Percentiles rank a stretch among this genome's conserved stretches.
These are phyloP conservation scores for Amblyornis subalaris DNA, from an alignment of 2,113 vertebrate genomes.

Conservation along the genomic window DNA sequence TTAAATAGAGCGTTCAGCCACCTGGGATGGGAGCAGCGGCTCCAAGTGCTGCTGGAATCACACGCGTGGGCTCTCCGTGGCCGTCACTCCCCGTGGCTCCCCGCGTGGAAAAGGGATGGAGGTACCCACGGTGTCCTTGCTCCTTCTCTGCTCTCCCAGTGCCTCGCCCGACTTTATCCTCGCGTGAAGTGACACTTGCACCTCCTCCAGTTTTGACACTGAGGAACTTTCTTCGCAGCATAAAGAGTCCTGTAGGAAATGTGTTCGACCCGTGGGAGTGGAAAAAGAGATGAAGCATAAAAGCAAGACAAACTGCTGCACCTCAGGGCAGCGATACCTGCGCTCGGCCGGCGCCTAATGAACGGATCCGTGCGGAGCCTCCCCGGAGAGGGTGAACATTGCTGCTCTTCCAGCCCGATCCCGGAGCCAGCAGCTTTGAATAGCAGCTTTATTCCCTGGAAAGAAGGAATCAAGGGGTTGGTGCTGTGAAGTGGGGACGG, in stretches of 20 bases:
- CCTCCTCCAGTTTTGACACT: neutral
- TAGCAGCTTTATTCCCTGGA: neutral
- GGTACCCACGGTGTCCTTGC: neutral
- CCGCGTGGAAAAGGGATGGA: neutral
- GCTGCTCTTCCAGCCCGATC: neutral
- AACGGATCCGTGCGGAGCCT: neutral
- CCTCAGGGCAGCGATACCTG: neutral
- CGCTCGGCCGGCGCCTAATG: neutral
- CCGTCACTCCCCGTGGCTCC: neutral
- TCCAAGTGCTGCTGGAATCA: neutral
- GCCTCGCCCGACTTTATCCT: fast-evolving
- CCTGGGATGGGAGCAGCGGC: neutral
- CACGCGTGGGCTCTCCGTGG: neutral
- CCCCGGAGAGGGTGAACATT: neutral
- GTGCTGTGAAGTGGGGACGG: neutral
- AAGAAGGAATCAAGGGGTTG: neutral
- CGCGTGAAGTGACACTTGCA: neutral
- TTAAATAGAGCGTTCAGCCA: neutral
- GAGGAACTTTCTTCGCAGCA: neutral
- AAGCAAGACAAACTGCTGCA: neutral
- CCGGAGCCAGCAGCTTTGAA: neutral
- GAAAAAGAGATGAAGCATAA: neutral
- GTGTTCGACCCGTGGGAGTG: neutral
- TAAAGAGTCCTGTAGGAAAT: neutral
- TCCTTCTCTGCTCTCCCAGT: neutral